phyloP scores from a whole-genome alignment of 2,888 invertebrate species.

The Andrena praecox region DNA sequence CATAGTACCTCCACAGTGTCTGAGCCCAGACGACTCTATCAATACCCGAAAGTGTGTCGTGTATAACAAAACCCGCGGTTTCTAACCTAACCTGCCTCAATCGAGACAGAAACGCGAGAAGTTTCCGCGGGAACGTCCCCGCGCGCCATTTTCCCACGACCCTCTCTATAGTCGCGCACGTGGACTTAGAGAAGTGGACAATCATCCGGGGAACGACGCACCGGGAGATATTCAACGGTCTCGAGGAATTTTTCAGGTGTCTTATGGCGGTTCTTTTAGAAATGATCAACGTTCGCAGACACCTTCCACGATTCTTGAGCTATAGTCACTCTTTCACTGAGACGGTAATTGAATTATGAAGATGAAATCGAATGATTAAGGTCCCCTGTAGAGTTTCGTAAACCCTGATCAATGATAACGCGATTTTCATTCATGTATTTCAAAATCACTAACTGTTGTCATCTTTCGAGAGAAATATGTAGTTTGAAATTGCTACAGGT shows the following conservation, averaged over 20 bases:
- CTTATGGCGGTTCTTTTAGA: background rate
- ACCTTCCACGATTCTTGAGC: background rate
- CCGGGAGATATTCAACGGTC: background rate
- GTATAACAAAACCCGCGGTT: conserved; percentile 17
- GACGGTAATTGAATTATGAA: background rate
- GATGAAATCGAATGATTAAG: background rate
- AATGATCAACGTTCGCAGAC: background rate
- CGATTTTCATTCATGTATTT: background rate
- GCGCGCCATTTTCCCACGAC: conserved; percentile 1
- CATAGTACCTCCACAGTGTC: background rate
- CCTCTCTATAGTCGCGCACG: background rate
- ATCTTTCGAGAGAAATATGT: background rate
- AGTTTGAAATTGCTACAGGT: background rate
- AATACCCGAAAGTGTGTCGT: conserved; percentile 31
- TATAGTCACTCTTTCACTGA: too few relatives aligned
- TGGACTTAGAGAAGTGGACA: background rate
- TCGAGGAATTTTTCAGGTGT: background rate
- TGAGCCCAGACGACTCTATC: conserved; percentile 14
- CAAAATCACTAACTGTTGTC: too few relatives aligned
- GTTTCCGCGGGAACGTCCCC: conserved; percentile 18
- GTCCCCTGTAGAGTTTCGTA: conserved; percentile 5
- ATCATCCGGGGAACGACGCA: background rate
- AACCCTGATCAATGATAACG: background rate
- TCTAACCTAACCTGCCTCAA: conserved; percentile 12
- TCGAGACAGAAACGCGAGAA: background rate